These are phyloP conservation scores for Trichogramma evanescens DNA, from an alignment of 2,888 invertebrate species.

Conservation along the genomic window DNA sequence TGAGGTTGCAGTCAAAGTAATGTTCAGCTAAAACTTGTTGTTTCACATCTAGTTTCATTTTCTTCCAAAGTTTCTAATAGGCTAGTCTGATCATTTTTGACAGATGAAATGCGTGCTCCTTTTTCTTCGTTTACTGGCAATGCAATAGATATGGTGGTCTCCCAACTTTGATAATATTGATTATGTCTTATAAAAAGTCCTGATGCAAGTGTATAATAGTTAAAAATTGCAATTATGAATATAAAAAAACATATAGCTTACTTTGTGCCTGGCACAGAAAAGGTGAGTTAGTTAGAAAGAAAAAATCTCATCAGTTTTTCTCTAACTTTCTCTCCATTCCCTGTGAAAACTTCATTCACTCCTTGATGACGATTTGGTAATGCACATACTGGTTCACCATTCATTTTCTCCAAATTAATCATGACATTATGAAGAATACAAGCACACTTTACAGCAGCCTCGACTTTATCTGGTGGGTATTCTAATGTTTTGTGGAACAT, in stretches of 20 bases:
- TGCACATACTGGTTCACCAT: too few species aligned
- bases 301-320: too few species aligned
- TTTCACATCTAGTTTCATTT: constrained; percentile 68
- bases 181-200: constrained; percentile 59
- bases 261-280: constrained; percentile 68
- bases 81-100: constrained; percentile 56
- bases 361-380: too few species aligned
- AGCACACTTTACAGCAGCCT: too few species aligned
- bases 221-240: constrained; percentile 1
- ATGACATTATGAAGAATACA: too few species aligned
- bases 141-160: constrained; percentile 75
- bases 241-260: background rate
- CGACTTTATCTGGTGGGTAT: too few species aligned
- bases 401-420: too few species aligned
- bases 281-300: constrained; percentile 44
- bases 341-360: too few species aligned
- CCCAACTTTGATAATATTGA: constrained; percentile 72
- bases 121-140: constrained; percentile 66
- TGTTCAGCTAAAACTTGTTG: constrained; percentile 61
- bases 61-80: constrained; percentile 59
- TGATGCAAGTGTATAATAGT: constrained; percentile 32
- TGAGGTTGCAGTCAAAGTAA: constrained; percentile 60
- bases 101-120: constrained; percentile 67
- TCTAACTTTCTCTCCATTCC: too few species aligned
- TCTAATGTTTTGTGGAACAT: too few species aligned